Conservation (phyloP, 1,140 invertebrate genomes). For the Papilio xuthus region DNA sequence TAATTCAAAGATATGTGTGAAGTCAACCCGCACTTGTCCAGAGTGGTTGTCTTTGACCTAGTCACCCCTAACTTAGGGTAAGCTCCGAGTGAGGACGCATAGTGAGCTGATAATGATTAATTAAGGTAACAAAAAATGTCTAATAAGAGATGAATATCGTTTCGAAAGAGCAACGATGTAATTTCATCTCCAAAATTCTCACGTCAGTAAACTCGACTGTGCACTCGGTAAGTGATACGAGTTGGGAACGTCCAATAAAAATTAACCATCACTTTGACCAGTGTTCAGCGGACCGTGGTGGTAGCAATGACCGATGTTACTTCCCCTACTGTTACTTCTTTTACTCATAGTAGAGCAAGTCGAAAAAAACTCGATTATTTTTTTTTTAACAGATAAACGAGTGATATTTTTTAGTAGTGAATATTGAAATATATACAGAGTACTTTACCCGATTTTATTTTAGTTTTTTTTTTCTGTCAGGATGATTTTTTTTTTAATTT, state of each 20-base stretch:
- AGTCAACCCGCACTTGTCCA: no score
- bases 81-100: no score
- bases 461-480: neutral
- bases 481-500: no score
- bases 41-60: no score
- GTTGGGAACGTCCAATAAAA: constrained; percentile 10
- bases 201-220: neutral
- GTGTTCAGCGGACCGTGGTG: neutral
- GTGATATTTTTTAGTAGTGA: neutral
- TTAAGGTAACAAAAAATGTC: neutral
- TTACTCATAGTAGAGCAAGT: constrained; percentile 1
- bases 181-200: constrained; percentile 12
- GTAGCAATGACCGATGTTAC: constrained; percentile 15
- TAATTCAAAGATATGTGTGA: no score
- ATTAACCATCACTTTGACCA: constrained; percentile 22
- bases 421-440: neutral
- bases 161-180: neutral
- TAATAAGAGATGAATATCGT: neutral
- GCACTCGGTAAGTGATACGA: neutral
- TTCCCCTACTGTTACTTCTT: neutral
- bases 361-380: neutral
- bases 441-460: neutral
- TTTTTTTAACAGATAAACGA: neutral
- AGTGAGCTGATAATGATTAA: no score
- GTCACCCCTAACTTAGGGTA: no score